These are phyloP conservation scores for Myripristis murdjan DNA, from an alignment of 2,797 vertebrate species.

Conservation along the genomic window DNA sequence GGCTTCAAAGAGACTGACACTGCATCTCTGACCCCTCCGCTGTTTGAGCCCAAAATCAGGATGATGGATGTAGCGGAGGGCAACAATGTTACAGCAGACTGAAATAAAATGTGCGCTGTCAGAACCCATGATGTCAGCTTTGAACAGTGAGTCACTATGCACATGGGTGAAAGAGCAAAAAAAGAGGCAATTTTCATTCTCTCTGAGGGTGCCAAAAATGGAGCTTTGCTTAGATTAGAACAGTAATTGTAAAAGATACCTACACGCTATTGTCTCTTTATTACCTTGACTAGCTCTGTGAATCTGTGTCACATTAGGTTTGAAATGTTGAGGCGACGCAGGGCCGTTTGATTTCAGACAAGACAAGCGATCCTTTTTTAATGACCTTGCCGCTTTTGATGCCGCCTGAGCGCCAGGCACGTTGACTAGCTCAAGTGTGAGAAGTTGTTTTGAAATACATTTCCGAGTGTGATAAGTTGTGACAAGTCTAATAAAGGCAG, in stretches of 20 bases:
- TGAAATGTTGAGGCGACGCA: background rate
- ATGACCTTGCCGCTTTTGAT: background rate
- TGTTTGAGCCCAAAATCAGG: background rate
- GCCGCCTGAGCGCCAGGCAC: background rate
- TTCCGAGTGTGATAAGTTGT: no score
- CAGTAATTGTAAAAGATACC: no score
- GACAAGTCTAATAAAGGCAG: background rate
- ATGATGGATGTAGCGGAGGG: background rate
- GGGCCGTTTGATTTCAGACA: no score
- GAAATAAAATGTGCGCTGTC: conserved; percentile 1
- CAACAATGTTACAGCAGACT: conserved; percentile 2
- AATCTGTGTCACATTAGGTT: conserved; percentile 8
- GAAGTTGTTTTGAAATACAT: background rate
- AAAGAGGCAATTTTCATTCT: no score
- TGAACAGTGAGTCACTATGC: background rate
- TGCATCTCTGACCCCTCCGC: background rate
- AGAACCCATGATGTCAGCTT: background rate
- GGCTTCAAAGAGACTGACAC: conserved; percentile 1
- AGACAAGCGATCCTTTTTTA: background rate
- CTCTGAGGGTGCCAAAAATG: no score
- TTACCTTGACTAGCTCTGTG: background rate
- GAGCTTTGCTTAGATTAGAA: no score
- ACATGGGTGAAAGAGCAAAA: no score
- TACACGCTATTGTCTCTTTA: no score
- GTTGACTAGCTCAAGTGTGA: background rate